Conservation (phyloP, 2,113 vertebrate genomes). For the Myotis davidii region DNA sequence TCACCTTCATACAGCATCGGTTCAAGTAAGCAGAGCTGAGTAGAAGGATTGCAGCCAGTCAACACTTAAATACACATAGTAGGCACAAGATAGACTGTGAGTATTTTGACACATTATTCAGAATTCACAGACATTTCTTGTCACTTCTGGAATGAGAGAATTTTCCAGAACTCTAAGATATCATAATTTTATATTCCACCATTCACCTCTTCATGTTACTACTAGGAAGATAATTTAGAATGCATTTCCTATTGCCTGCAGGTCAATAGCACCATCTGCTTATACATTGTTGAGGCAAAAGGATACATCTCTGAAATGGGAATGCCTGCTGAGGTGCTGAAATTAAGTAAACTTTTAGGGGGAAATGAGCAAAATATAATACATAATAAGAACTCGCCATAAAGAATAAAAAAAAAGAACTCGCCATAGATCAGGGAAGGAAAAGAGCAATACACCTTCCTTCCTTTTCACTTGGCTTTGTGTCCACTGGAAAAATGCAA, state of each 20-base stretch:
- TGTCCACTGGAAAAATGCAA: not conserved
- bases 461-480: conserved; percentile 10
- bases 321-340: not conserved
- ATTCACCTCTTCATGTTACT: conserved; percentile 3
- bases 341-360: conserved; percentile 31
- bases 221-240: conserved; percentile 2
- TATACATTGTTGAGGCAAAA: not conserved
- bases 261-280: not conserved
- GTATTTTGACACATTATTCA: not conserved
- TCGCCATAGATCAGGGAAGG: not conserved
- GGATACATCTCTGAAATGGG: conserved; percentile 23
- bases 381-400: not conserved
- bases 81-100: not conserved
- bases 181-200: not conserved
- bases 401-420: not conserved
- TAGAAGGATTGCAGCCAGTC: not conserved
- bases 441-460: not conserved
- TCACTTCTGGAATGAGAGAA: not conserved
- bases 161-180: conserved; percentile 44
- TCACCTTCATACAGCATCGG: not conserved
- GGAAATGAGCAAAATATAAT: not conserved
- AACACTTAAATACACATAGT: not conserved
- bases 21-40: not conserved
- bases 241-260: not conserved
- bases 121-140: not conserved